Base-by-base conservation (phyloP, 2,797 vertebrate species). In the Myotis vivesi region DNA sequence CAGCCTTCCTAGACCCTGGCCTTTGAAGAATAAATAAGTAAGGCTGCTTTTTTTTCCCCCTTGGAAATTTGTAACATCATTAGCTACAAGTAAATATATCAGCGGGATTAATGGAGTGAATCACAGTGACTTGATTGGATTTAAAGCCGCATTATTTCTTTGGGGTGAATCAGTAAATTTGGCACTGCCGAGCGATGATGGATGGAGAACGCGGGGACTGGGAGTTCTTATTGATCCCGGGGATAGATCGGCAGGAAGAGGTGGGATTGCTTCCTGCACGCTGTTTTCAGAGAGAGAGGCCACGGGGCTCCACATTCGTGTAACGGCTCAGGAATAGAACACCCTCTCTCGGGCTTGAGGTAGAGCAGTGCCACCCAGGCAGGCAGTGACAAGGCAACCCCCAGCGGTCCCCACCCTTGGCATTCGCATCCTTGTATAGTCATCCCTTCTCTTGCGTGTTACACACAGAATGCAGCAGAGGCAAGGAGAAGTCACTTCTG, bases 101-200 rank as follows among this genome's bases (percentile, higher is more conserved):
- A 87, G 44, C 57, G 71, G 46, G 64, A 62, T 92, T 87, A 95
- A 89, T 90, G 91, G 69, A 93, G 79, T 92, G 92, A 94, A 77
- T 73, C 84, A 0, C 62, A 89, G 41, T 1, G 53, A 87, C 88
- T 85, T 79, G 96, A 97, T 75, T 94, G 93, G 86, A 92, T 97
- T 96, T 91, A 95, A 85, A 96, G 49, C 90, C 82, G 86, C 79
- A 46, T 94, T 93, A 77, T 80, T 93, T 89, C 95, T 97, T 92
- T 75, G 94, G 90, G 82, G 87, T 75, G 93, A 95, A 91, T 94
- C 87, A 87, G 96, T 91, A 73, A 68, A 92, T 94, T 85, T 79
- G 91, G 93, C 88, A n/a, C 86, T 86, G 96, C 64, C 55, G 0
- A n/a, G 93, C 68, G 88, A 92, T 95, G 97, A 96, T 41, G 49